phyloP scores from a whole-genome alignment of 2,888 invertebrate species.

The Beris chalybata region DNA sequence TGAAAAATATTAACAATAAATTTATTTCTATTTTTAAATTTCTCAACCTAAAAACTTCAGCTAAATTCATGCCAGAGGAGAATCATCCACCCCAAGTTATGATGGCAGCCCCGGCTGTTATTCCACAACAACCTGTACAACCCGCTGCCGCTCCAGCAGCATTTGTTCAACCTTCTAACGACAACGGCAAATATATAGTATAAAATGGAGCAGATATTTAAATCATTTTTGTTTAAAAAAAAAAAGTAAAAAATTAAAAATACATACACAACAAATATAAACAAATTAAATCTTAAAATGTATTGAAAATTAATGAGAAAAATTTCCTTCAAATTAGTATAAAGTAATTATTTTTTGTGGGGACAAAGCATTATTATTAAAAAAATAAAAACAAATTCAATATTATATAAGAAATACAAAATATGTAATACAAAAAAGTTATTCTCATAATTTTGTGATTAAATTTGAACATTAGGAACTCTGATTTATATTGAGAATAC shows the following conservation, averaged over 20 bases:
- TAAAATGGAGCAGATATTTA: constrained; percentile 20
- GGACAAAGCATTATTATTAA: too few species aligned
- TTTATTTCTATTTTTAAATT: not conserved
- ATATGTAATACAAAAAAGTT: too few species aligned
- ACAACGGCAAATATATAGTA: constrained; percentile 24
- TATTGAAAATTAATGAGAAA: not conserved
- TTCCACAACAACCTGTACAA: constrained; percentile 54
- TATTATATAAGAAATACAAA: too few species aligned
- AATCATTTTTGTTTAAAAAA: not conserved
- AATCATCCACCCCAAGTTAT: constrained; percentile 47
- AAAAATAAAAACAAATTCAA: too few species aligned
- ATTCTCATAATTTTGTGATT: too few species aligned
- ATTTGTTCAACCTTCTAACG: constrained; percentile 51
- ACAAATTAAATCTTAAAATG: not conserved
- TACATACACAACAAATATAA: not conserved
- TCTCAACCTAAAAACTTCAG: constrained; percentile 2
- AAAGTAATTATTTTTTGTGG: too few species aligned
- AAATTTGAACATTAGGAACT: too few species aligned
- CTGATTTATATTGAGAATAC: constrained; percentile 1
- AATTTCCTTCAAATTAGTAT: not conserved
- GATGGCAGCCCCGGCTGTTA: constrained; percentile 49
- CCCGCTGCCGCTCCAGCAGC: constrained; percentile 60
- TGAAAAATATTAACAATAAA: not conserved
- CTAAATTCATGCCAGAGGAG: constrained; percentile 41
- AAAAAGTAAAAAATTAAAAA: constrained; percentile 3